Evolutionary conservation across 1,140 invertebrate species (phyloP).

Genomic region (Pogonomyrmex barbatus): DNA sequence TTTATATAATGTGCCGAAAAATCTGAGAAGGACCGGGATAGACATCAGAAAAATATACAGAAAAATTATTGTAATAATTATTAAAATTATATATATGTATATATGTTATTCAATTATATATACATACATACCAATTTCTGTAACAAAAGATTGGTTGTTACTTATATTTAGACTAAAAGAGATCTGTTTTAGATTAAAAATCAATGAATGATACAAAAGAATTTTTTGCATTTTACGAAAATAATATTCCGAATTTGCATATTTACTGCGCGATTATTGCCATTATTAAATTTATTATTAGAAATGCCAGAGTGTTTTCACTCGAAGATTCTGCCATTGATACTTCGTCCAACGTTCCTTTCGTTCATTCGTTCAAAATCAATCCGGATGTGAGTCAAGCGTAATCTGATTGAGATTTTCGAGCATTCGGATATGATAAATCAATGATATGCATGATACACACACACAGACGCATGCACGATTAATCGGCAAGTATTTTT

Average conservation of each 20-base stretch:
- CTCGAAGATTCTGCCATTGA: neutral
- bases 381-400: neutral
- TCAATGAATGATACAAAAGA: neutral
- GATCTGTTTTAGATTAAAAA: neutral
- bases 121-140: neutral
- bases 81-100: neutral
- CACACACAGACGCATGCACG: neutral
- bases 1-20: neutral
- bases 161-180: constrained; percentile 6
- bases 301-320: neutral
- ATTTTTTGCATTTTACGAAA: neutral
- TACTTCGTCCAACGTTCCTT: neutral
- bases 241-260: neutral
- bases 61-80: neutral
- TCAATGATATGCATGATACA: neutral
- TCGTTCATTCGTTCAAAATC: neutral
- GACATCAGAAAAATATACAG: neutral
- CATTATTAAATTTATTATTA: neutral
- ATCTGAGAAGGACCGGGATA: neutral
- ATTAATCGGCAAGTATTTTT: neutral
- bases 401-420: neutral
- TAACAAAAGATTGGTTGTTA: neutral
- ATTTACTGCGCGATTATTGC: neutral
- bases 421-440: constrained; percentile 6
- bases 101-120: neutral